A percentile compares a stretch with the other conserved stretches of the same genome.
Evolutionary conservation across 2,888 invertebrate genomes (phyloP).

Genomic region (Drepanosiphum platanoidis): DNA sequence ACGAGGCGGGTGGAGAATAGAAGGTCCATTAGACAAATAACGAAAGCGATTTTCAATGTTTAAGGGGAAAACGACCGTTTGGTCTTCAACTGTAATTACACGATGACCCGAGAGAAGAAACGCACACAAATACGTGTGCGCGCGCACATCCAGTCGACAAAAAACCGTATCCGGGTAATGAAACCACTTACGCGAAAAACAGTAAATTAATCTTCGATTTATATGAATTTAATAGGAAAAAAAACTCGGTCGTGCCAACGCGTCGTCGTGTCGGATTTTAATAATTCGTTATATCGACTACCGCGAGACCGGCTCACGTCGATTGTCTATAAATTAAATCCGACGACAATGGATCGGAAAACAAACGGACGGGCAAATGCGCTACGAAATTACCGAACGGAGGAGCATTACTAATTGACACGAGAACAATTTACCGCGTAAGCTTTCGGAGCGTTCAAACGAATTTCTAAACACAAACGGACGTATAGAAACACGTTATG

Average conservation of each 20-base stretch:
- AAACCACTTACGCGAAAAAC: neutral
- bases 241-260: neutral
- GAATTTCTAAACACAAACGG: neutral
- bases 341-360: neutral
- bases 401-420: neutral
- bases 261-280: neutral
- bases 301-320: too few species aligned
- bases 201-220: neutral
- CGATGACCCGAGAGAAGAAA: constrained; percentile 1
- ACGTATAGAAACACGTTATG: too few species aligned
- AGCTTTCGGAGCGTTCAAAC: neutral
- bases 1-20: neutral
- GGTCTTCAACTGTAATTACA: constrained; percentile 26
- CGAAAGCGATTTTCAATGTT: constrained; percentile 59
- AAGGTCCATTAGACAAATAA: constrained; percentile 55
- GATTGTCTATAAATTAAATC: neutral
- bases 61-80: constrained; percentile 16
- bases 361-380: neutral
- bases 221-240: neutral
- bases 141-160: neutral
- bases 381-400: too few species aligned
- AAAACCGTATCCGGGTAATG: neutral
- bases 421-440: too few species aligned
- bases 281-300: neutral
- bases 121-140: neutral